These are phyloP conservation scores for Meandrusa payeni DNA, from an alignment of 2,888 invertebrate genomes.

Conservation along the genomic window DNA sequence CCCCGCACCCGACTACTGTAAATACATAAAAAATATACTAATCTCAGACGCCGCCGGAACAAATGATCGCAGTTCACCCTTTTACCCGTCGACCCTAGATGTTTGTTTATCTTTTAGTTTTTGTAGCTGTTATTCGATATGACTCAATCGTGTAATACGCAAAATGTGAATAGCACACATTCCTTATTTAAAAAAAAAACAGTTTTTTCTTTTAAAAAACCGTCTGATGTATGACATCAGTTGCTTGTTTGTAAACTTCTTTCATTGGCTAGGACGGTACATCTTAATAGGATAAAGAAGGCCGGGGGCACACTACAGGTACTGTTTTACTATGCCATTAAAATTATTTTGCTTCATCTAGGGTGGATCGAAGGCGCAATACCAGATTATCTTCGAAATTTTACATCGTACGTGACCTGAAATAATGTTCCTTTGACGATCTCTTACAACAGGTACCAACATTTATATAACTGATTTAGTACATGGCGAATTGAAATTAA, in stretches of 20 bases:
- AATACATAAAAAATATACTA: slow-evolving; percentile 38
- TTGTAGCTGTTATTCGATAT: slow-evolving; percentile 30
- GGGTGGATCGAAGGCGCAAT: slow-evolving; percentile 75
- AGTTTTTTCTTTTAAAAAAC: too few species aligned
- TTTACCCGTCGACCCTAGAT: slow-evolving; percentile 39
- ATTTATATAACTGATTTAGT: slow-evolving; percentile 20
- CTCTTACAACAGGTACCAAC: slow-evolving; percentile 27
- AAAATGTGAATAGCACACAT: slow-evolving; percentile 17
- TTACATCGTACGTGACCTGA: slow-evolving; percentile 53
- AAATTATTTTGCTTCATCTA: slow-evolving; percentile 45
- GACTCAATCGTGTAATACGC: slow-evolving; percentile 4
- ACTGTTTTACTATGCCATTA: too few species aligned
- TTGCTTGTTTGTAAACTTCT: too few species aligned
- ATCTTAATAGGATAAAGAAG: too few species aligned
- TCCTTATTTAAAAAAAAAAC: too few species aligned
- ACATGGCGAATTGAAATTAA: slow-evolving; percentile 20
- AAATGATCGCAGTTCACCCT: slow-evolving; percentile 45
- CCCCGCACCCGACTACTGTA: slow-evolving; percentile 29
- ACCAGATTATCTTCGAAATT: slow-evolving; percentile 51
- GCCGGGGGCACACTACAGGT: too few species aligned
- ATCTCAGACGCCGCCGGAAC: slow-evolving; percentile 29
- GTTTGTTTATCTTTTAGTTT: slow-evolving; percentile 38
- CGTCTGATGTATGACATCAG: too few species aligned
- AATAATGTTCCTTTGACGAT: slow-evolving; percentile 28
- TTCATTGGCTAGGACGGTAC: too few species aligned